Conservation (phyloP, 2,113 vertebrate genomes). For the Phalacrocorax carbo region DNA sequence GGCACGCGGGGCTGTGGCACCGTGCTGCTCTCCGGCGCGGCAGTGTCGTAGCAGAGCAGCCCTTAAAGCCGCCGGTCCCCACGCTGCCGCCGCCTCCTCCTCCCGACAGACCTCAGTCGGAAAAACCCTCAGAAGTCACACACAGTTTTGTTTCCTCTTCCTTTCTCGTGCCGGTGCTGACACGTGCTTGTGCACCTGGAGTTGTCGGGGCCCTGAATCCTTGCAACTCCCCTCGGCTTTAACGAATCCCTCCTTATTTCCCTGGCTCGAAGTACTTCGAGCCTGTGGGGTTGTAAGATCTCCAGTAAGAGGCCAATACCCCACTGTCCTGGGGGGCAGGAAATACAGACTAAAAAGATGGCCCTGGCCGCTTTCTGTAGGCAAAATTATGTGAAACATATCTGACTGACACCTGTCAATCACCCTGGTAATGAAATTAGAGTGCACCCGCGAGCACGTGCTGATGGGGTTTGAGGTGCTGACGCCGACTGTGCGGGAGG, state of each 20-base stretch:
- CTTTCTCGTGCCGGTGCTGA: not conserved
- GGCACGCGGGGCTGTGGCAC: not conserved
- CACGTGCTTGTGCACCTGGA: not conserved
- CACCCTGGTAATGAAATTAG: not conserved
- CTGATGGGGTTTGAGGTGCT: not conserved
- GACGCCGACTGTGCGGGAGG: not conserved
- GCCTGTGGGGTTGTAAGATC: not conserved
- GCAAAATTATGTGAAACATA: fast-evolving
- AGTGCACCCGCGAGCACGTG: fast-evolving
- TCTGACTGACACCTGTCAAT: not conserved
- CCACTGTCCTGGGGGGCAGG: not conserved
- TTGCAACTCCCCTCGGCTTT: not conserved
- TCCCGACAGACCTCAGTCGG: not conserved
- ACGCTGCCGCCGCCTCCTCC: not conserved
- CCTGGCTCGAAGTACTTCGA: fast-evolving
- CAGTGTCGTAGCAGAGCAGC: fast-evolving
- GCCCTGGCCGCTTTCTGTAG: not conserved
- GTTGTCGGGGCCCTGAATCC: not conserved
- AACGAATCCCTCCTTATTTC: not conserved
- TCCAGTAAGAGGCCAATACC: not conserved
- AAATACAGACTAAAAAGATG: not conserved
- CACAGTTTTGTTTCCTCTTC: not conserved
- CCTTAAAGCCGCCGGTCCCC: fast-evolving
- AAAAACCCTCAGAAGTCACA: not conserved
- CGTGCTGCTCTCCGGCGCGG: fast-evolving